These are phyloP conservation scores for Sesamia inferens DNA, from an alignment of 2,888 invertebrate genomes.

Conservation along the genomic window DNA sequence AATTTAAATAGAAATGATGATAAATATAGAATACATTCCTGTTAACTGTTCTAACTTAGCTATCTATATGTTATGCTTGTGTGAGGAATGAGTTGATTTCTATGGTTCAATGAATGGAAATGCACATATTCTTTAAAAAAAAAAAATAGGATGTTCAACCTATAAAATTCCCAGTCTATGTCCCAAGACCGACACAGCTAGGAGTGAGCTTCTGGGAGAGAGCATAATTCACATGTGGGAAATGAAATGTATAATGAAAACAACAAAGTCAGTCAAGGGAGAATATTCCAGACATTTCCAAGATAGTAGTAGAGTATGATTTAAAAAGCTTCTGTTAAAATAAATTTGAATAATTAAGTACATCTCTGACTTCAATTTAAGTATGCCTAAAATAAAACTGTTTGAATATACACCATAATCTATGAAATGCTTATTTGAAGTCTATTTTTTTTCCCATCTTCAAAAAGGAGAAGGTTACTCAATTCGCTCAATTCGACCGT, in stretches of 20 bases:
- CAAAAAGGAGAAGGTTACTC: no score
- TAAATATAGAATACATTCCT: slow-evolving; percentile 16
- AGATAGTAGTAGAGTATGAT: not conserved
- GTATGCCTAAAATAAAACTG: no score
- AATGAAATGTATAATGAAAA: not conserved
- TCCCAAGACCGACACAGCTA: not conserved
- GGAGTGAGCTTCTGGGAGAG: no score
- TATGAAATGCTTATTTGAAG: not conserved
- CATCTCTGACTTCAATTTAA: not conserved
- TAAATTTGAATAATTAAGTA: not conserved
- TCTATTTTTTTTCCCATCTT: no score
- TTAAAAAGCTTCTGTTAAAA: not conserved
- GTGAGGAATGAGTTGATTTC: not conserved
- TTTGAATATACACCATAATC: no score
- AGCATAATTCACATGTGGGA: not conserved
- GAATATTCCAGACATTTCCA: not conserved
- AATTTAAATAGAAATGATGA: slow-evolving; percentile 12
- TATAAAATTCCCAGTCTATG: not conserved
- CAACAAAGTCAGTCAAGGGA: not conserved
- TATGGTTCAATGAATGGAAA: not conserved
- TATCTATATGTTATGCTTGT: not conserved
- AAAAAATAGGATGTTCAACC: not conserved
- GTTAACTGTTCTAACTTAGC: not conserved
- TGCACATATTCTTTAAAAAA: not conserved
- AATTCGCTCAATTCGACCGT: no score